Conservation (phyloP, 2,113 vertebrate genomes). For the Cyanocitta stelleri region DNA sequence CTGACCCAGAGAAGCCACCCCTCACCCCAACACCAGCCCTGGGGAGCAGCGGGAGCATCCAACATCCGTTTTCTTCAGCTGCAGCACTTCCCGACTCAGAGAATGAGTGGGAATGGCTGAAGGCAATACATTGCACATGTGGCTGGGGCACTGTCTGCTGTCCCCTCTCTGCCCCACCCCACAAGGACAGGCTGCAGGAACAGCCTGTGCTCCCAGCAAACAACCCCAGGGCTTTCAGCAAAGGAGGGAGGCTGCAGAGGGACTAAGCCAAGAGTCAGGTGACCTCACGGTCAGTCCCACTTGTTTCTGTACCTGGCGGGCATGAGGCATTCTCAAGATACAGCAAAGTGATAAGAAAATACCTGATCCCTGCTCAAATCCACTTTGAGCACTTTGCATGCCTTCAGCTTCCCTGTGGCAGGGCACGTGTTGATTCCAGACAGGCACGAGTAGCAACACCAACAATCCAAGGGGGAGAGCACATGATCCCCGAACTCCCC, state of each 20-base stretch:
- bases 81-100: not conserved
- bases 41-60: not conserved
- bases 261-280: not conserved
- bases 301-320: not conserved
- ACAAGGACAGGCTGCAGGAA: not conserved
- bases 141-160: not conserved
- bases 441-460: not conserved
- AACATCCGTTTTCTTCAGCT: not conserved
- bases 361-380: not conserved
- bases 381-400: not conserved
- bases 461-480: not conserved
- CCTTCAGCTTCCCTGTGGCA: not conserved
- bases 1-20: not conserved
- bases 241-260: not conserved
- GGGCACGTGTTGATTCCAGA: accelerated
- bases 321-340: not conserved
- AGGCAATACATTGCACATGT: not conserved
- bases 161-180: not conserved
- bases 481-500: not conserved
- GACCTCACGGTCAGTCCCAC: not conserved
- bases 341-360: not conserved
- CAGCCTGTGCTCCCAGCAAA: not conserved
- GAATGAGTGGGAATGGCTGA: not conserved
- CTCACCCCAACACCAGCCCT: not conserved
- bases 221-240: not conserved